Evolutionary conservation across 2,888 invertebrate species (phyloP).

Genomic region (Pristionchus arcanus): DNA sequence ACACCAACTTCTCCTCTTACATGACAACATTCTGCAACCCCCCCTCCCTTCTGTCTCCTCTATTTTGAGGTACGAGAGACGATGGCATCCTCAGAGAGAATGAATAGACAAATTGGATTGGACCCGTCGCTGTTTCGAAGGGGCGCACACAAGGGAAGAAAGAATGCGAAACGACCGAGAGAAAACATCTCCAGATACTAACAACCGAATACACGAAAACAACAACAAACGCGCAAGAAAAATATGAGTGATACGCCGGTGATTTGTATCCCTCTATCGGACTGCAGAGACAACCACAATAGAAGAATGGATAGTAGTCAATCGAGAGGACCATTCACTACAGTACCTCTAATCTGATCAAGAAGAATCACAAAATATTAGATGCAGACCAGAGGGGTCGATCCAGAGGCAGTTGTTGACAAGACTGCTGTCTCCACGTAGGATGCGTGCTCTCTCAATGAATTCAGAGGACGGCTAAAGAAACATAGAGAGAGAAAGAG

Average conservation of each 20-base stretch:
- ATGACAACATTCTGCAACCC: neutral
- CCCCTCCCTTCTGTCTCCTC: neutral
- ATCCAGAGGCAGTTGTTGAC: slow-evolving; percentile 9
- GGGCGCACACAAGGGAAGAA: neutral
- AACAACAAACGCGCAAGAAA: slow-evolving; percentile 15
- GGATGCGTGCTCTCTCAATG: neutral
- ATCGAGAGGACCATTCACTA: neutral
- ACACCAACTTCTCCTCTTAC: slow-evolving; percentile 27
- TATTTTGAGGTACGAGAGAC: neutral
- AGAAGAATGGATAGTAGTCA: neutral
- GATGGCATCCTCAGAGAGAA: neutral
- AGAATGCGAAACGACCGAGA: neutral
- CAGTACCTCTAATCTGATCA: neutral
- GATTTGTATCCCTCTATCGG: slow-evolving; percentile 9
- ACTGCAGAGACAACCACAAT: neutral
- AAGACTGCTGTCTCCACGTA: neutral
- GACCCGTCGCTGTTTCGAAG: neutral
- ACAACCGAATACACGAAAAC: neutral
- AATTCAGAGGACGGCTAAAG: slow-evolving; percentile 47
- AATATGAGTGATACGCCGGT: slow-evolving; percentile 31
- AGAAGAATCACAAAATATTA: neutral
- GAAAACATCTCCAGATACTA: neutral
- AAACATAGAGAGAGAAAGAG: slow-evolving; percentile 13
- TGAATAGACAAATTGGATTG: neutral
- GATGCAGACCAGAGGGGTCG: neutral